phyloP scores from a whole-genome alignment of 1,140 invertebrate genomes.

The Hydropsyche tenuis region DNA sequence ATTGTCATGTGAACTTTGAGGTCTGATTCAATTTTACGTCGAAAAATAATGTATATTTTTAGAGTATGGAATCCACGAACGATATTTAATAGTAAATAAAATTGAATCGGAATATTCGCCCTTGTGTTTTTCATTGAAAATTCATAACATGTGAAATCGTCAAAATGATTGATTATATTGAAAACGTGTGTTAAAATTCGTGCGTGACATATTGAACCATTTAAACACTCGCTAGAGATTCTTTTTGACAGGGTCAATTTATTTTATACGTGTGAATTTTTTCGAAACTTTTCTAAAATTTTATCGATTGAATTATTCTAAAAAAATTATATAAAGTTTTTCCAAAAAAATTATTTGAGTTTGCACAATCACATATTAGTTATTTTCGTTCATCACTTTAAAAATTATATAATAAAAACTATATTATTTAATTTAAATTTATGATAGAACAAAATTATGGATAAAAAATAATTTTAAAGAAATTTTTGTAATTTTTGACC shows the following conservation, averaged over 20 bases:
- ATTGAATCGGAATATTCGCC: neutral
- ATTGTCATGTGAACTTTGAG: neutral
- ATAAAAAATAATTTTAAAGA: no score
- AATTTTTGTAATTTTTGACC: no score
- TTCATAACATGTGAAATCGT: neutral
- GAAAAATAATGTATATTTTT: conserved; percentile 5
- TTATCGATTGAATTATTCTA: no score
- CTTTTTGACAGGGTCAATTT: conserved; percentile 4
- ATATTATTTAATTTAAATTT: no score
- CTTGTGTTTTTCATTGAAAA: conserved; percentile 6
- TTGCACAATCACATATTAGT: no score
- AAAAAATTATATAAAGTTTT: no score
- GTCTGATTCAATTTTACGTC: no score
- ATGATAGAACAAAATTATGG: no score
- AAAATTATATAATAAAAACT: no score
- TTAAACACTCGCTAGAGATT: neutral
- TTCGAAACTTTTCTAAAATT: neutral
- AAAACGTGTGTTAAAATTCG: neutral
- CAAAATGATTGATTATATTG: conserved; percentile 4
- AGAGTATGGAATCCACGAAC: neutral
- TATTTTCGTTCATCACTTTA: no score
- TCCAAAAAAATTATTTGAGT: no score
- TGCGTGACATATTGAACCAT: conserved; percentile 11
- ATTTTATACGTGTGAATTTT: neutral
- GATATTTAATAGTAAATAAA: neutral